Conservation (phyloP, 2,888 invertebrate genomes). For the Nineta flava region DNA sequence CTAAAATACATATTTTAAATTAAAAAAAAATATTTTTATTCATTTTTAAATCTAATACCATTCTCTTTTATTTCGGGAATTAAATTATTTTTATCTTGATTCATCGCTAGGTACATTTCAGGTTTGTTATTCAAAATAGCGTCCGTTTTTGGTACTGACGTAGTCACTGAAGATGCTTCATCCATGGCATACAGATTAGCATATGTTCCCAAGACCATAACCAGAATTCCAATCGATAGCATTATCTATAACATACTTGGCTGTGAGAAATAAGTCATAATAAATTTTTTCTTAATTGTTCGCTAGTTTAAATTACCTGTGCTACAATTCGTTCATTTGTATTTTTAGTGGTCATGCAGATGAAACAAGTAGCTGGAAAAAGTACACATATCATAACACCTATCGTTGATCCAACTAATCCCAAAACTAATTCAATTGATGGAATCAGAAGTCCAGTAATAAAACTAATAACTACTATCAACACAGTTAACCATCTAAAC, state of each 20-base stretch:
- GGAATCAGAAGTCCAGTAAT: constrained; percentile 75
- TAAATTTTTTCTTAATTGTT: no score
- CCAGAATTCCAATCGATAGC: constrained; percentile 63
- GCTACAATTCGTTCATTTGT: constrained; percentile 71
- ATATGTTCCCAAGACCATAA: constrained; percentile 82
- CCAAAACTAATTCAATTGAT: constrained; percentile 86
- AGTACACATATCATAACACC: constrained; percentile 87
- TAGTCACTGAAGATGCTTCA: constrained; percentile 28
- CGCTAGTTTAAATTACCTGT: constrained; percentile 39
- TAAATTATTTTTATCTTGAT: not conserved
- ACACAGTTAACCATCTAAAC: constrained; percentile 69
- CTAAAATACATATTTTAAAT: not conserved
- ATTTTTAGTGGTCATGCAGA: constrained; percentile 66
- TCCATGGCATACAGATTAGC: constrained; percentile 70
- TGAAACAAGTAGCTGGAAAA: constrained; percentile 82
- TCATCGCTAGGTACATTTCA: not conserved
- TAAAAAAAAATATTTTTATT: not conserved
- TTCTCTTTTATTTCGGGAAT: not conserved
- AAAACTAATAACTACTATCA: constrained; percentile 61
- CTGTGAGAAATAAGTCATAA: not conserved
- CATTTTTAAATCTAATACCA: not conserved
- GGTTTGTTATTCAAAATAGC: not conserved
- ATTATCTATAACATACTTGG: constrained; percentile 41
- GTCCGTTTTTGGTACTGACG: constrained; percentile 1
- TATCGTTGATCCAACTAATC: constrained; percentile 87